phyloP scores from a whole-genome alignment of 2,888 invertebrate species.

The Eulithis testata region DNA sequence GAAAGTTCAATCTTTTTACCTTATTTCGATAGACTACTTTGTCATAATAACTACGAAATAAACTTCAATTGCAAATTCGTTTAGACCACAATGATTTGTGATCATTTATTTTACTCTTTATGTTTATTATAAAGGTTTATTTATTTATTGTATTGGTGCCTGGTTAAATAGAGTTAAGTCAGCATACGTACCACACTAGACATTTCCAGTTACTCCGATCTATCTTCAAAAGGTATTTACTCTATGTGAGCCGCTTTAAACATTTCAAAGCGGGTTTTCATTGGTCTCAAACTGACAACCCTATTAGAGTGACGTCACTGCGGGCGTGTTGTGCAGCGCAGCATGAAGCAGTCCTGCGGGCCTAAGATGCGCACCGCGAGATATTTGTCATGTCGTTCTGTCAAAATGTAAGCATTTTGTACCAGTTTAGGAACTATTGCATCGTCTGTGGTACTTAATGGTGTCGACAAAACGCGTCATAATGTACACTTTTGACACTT shows the following conservation, averaged over 20 bases:
- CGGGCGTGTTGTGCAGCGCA: slow-evolving; percentile 36
- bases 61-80: too few relatives aligned
- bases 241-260: not conserved
- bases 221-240: too few relatives aligned
- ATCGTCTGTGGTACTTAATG: too few relatives aligned
- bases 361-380: too few relatives aligned
- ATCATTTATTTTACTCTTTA: not conserved
- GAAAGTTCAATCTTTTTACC: slow-evolving; percentile 9
- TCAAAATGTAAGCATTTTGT: too few relatives aligned
- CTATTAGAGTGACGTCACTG: slow-evolving; percentile 33
- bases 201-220: not conserved
- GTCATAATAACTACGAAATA: too few relatives aligned
- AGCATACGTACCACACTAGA: not conserved
- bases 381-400: too few relatives aligned
- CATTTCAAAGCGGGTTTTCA: slow-evolving; percentile 18
- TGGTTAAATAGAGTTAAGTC: not conserved
- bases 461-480: too few relatives aligned
- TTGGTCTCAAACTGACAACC: slow-evolving; percentile 21
- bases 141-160: not conserved
- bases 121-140: not conserved
- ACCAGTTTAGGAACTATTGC: too few relatives aligned
- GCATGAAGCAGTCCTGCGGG: slow-evolving; percentile 33
- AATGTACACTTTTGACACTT: too few relatives aligned
- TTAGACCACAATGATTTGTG: not conserved
- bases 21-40: not conserved